phyloP scores from a whole-genome alignment of 2,888 invertebrate species.

The Syrista parreyssii region DNA sequence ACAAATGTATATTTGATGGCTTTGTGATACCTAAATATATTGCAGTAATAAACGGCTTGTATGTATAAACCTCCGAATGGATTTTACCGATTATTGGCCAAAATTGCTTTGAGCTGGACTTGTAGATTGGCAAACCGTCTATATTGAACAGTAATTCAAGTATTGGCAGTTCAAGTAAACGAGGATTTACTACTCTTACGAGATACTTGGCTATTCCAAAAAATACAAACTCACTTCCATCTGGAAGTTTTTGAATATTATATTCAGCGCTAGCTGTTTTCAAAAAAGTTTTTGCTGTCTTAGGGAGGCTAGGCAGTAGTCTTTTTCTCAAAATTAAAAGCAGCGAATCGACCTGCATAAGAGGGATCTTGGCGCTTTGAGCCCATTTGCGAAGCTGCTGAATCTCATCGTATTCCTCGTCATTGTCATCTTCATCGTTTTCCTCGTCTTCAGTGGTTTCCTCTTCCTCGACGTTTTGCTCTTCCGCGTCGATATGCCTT shows the following conservation, averaged over 20 bases:
- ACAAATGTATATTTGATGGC: background rate
- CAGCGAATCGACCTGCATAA: background rate
- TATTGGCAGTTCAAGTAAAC: background rate
- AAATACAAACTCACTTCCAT: background rate
- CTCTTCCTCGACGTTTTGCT: background rate
- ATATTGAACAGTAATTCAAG: background rate
- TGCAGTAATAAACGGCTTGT: background rate
- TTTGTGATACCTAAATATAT: background rate
- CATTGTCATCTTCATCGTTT: background rate
- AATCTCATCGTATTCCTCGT: background rate
- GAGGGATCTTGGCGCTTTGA: background rate
- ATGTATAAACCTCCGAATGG: background rate
- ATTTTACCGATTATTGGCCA: slow-evolving; percentile 10
- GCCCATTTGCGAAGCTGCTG: background rate
- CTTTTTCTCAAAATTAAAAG: background rate
- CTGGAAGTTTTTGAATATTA: background rate
- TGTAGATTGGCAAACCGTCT: background rate
- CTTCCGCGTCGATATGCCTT: background rate
- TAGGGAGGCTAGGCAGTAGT: slow-evolving; percentile 2
- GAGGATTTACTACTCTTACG: background rate
- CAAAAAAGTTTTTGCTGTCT: slow-evolving; percentile 6
- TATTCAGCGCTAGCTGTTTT: background rate
- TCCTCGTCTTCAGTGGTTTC: no score
- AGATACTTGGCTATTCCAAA: background rate
- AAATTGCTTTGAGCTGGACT: slow-evolving; percentile 1